These are phyloP conservation scores for Rhabdomys pumilio DNA, from an alignment of 2,797 vertebrate genomes.

Conservation along the genomic window DNA sequence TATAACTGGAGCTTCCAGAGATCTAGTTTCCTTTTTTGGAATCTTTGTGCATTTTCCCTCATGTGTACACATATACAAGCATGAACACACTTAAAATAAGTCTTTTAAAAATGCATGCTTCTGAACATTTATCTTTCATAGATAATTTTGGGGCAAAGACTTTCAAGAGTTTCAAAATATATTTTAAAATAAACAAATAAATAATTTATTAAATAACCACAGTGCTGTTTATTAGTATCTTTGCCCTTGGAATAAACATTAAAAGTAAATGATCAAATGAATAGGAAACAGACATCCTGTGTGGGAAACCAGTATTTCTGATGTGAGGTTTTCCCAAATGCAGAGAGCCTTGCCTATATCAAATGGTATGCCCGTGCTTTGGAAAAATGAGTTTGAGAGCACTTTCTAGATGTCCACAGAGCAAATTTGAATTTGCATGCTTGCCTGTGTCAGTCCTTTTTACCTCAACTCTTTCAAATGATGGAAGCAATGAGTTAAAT, in stretches of 20 bases:
- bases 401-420: background rate
- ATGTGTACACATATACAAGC: background rate
- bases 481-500: background rate
- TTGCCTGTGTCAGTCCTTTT: background rate
- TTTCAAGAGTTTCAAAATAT: background rate
- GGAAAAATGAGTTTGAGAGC: background rate
- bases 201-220: background rate
- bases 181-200: background rate
- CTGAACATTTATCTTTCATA: background rate
- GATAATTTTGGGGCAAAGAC: background rate
- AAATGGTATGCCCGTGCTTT: fast-evolving
- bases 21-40: background rate
- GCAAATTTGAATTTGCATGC: background rate
- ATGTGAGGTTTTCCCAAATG: background rate
- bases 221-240: background rate
- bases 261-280: background rate
- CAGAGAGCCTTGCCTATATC: background rate
- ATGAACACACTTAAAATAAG: background rate
- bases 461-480: background rate
- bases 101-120: background rate
- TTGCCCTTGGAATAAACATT: background rate
- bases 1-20: background rate
- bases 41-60: background rate
- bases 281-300: background rate
- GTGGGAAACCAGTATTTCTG: background rate